Conservation (phyloP, 2,797 vertebrate genomes). For the Hephaestus fuliginosus region DNA sequence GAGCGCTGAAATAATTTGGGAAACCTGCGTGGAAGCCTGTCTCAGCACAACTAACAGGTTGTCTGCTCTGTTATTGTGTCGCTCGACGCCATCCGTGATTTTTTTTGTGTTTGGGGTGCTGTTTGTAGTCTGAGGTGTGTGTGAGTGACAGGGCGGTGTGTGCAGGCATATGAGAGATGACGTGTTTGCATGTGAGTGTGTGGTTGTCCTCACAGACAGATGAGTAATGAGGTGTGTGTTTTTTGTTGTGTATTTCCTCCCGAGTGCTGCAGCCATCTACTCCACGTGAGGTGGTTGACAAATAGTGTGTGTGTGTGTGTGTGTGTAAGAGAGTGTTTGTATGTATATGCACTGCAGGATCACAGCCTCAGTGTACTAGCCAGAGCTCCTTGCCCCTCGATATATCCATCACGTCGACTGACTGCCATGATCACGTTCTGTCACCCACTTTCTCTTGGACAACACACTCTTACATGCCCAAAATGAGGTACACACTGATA, state of each 20-base stretch:
- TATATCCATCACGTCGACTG: slow-evolving; percentile 55
- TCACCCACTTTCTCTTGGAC: not conserved
- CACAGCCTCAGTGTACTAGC: slow-evolving; percentile 40
- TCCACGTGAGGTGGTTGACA: slow-evolving; percentile 50
- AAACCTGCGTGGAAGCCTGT: slow-evolving; percentile 41
- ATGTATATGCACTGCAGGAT: slow-evolving; percentile 34
- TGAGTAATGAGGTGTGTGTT: slow-evolving; percentile 73
- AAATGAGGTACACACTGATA: not conserved
- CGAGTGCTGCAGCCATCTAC: slow-evolving; percentile 39
- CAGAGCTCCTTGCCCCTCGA: slow-evolving; percentile 57
- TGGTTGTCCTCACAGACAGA: slow-evolving; percentile 33
- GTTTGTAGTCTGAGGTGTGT: slow-evolving; percentile 44
- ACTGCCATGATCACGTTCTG: not conserved
- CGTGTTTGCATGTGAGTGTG: slow-evolving; percentile 41
- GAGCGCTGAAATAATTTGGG: slow-evolving; percentile 28
- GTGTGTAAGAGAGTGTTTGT: slow-evolving; percentile 21
- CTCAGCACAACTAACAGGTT: slow-evolving; percentile 46
- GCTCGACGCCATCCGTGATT: not conserved
- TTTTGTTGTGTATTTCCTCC: slow-evolving; percentile 44
- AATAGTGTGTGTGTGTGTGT: slow-evolving; percentile 24
- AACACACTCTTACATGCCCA: slow-evolving; percentile 9
- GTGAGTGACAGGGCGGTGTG: slow-evolving; percentile 47
- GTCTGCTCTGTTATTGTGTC: slow-evolving; percentile 42
- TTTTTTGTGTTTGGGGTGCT: slow-evolving; percentile 24
- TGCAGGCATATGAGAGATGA: slow-evolving; percentile 56